These are phyloP conservation scores for Acanthosepion lycidas DNA, from an alignment of 2,888 invertebrate genomes.

Conservation along the genomic window DNA sequence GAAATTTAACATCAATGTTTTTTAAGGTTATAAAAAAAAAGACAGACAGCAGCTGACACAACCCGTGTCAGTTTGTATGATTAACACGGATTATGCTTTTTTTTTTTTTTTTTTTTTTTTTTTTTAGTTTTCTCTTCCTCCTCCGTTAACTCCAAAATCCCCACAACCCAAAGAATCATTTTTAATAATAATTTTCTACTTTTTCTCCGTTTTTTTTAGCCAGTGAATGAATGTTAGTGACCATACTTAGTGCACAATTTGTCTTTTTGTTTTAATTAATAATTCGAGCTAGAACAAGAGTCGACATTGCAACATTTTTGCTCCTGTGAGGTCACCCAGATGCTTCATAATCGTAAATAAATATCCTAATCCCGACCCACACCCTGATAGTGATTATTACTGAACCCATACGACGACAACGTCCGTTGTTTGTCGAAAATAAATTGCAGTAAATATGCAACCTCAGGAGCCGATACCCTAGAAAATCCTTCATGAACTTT, in stretches of 20 bases:
- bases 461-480: too few species aligned
- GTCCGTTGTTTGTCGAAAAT: too few species aligned
- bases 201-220: too few species aligned
- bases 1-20: background rate
- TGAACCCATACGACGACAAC: background rate
- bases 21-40: background rate
- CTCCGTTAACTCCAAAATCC: background rate
- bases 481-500: too few species aligned
- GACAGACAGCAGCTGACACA: background rate
- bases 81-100: background rate
- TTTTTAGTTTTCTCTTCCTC: background rate
- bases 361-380: slow-evolving; percentile 6
- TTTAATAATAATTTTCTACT: too few species aligned
- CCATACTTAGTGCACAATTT: too few species aligned
- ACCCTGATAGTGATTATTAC: background rate
- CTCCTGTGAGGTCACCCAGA: background rate
- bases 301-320: background rate
- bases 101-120: background rate
- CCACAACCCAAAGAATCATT: too few species aligned
- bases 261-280: too few species aligned
- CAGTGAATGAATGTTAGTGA: too few species aligned
- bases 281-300: too few species aligned
- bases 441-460: too few species aligned
- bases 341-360: background rate
- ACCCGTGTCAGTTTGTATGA: background rate